Percentiles rank a stretch among this genome's conserved stretches.
Conservation (phyloP, 2,113 vertebrate genomes). For the Cheirogaleus medius region DNA sequence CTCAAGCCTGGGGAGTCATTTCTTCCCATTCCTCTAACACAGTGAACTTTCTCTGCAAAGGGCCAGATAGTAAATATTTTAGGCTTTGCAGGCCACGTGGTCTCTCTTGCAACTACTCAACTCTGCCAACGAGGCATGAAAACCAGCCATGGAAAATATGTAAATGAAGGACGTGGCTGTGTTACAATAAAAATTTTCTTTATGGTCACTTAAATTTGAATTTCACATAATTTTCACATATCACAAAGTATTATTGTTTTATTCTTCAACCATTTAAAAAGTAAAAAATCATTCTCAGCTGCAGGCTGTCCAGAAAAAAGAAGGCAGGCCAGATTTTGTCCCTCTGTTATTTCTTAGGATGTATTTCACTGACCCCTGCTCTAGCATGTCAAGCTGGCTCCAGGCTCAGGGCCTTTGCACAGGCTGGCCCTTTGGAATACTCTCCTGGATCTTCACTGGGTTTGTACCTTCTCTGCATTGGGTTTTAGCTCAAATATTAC, state of each 20-base stretch:
- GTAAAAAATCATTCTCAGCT: constrained; percentile 20
- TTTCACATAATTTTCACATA: constrained; percentile 6
- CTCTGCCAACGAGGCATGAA: constrained; percentile 21
- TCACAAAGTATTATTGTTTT: constrained; percentile 20
- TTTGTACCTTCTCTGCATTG: background rate
- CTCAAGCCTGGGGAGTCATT: constrained; percentile 14
- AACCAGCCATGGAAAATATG: constrained; percentile 18
- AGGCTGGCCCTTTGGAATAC: background rate
- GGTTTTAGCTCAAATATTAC: constrained; percentile 12
- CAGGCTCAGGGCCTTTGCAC: background rate
- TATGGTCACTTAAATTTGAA: constrained; percentile 34
- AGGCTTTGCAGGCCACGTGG: background rate
- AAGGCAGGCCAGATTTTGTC: background rate
- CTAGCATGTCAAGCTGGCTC: background rate
- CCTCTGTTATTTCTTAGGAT: background rate
- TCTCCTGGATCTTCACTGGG: background rate
- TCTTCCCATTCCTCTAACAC: background rate
- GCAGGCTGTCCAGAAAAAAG: background rate
- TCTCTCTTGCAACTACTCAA: background rate
- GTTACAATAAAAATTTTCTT: constrained; percentile 17
- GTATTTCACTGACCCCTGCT: background rate
- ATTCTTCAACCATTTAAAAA: constrained; percentile 21
- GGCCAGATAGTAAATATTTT: constrained; percentile 39
- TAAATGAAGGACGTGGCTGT: constrained; percentile 9
- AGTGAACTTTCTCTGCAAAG: background rate